These are phyloP conservation scores for Ahaetulla prasina DNA, from an alignment of 2,113 vertebrate genomes.

Conservation along the genomic window DNA sequence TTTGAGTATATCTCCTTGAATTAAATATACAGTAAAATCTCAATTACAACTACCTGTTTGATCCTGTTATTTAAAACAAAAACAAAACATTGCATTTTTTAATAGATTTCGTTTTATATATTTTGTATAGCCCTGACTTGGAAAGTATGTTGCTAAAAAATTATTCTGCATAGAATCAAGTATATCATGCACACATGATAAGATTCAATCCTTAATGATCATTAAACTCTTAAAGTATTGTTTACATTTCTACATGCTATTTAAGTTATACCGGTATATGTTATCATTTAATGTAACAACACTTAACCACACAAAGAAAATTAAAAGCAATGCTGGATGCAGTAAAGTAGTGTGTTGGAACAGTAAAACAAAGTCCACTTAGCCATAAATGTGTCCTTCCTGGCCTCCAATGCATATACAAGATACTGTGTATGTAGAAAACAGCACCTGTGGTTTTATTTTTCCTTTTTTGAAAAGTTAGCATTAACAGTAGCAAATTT, in stretches of 20 bases:
- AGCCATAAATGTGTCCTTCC: background rate
- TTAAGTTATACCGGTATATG: background rate
- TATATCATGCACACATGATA: background rate
- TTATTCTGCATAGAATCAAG: background rate
- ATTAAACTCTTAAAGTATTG: background rate
- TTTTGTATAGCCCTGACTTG: background rate
- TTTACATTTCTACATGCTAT: background rate
- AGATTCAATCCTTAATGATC: background rate
- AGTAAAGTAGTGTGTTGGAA: background rate
- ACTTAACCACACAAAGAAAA: background rate
- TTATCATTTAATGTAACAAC: background rate
- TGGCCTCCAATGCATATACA: background rate
- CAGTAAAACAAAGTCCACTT: background rate
- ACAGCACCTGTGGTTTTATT: background rate
- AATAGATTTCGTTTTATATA: background rate
- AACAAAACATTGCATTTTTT: background rate
- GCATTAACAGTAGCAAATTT: background rate
- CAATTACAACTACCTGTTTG: background rate
- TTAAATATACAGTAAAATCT: background rate
- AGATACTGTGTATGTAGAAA: background rate
- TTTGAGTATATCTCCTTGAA: background rate
- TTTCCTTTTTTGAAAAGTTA: background rate
- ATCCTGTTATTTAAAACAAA: background rate
- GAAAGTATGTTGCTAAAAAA: background rate
- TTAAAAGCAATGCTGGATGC: background rate